These are phyloP conservation scores for Lasioglossum baleicum DNA, from an alignment of 1,140 invertebrate genomes.

Conservation along the genomic window DNA sequence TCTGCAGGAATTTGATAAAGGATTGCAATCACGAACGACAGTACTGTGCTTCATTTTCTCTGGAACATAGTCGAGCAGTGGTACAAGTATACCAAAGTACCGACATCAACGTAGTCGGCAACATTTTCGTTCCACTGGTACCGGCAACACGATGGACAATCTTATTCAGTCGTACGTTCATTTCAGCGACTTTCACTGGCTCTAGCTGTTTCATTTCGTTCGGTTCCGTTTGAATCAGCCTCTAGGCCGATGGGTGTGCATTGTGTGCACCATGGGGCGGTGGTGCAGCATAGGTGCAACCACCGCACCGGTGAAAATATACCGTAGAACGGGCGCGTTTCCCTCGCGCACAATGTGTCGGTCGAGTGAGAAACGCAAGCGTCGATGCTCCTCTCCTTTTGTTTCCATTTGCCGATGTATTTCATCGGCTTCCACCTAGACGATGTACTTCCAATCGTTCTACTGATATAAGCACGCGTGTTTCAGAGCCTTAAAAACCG, in stretches of 20 bases:
- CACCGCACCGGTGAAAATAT: slow-evolving; percentile 65
- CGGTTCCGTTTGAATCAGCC: slow-evolving; percentile 17
- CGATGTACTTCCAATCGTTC: slow-evolving; percentile 16
- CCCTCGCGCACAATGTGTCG: slow-evolving; percentile 36
- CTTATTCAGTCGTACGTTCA: no score
- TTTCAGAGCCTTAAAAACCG: slow-evolving; percentile 30
- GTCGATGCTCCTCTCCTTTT: slow-evolving; percentile 37
- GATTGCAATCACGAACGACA: no score
- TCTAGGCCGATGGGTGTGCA: slow-evolving; percentile 7
- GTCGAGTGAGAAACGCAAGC: slow-evolving; percentile 42
- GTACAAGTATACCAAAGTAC: no score
- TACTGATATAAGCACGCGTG: slow-evolving; percentile 32
- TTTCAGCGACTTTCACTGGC: background rate
- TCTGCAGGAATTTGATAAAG: no score
- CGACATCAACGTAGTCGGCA: no score
- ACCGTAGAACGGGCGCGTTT: slow-evolving; percentile 39
- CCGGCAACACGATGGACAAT: no score
- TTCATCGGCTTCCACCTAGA: slow-evolving; percentile 39
- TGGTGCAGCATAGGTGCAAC: slow-evolving; percentile 45
- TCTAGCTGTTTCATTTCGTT: slow-evolving; percentile 2
- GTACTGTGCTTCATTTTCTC: no score
- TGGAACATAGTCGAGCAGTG: no score
- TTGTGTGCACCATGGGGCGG: slow-evolving; percentile 1
- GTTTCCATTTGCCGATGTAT: slow-evolving; percentile 52
- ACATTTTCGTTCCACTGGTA: no score